Evolutionary conservation across 2,888 invertebrate genomes (phyloP).

Genomic region (Clepsis dumicolana): DNA sequence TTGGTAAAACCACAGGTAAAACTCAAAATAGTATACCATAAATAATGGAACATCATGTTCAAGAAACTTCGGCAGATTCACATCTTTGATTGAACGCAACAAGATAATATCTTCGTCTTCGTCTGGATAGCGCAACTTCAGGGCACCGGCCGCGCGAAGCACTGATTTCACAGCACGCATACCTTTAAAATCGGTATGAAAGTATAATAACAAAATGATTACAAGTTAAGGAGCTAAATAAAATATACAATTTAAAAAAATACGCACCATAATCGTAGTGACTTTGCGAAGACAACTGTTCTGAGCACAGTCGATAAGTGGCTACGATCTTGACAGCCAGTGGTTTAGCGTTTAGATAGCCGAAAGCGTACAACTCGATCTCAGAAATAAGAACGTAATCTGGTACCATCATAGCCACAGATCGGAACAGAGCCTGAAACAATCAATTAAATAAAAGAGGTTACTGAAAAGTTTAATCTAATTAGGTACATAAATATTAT

Average conservation of each 20-base stretch:
- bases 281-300: constrained; percentile 96
- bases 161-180: constrained; percentile 99
- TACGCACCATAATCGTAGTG: constrained; percentile 96
- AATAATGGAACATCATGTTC: constrained; percentile 95
- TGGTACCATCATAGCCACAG: constrained; percentile 99
- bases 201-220: neutral
- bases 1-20: too few species aligned
- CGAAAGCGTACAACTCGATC: constrained; percentile 96
- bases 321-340: constrained; percentile 97
- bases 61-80: constrained; percentile 97
- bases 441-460: neutral
- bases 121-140: constrained; percentile 95
- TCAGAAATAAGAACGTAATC: constrained; percentile 98
- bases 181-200: constrained; percentile 69
- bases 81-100: constrained; percentile 96
- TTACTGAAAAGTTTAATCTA: neutral
- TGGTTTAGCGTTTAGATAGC: constrained; percentile 95
- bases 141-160: constrained; percentile 94
- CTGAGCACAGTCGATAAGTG: constrained; percentile 96
- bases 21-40: constrained; percentile 79
- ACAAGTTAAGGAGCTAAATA: neutral
- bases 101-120: constrained; percentile 95
- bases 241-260: neutral
- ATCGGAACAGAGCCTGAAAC: constrained; percentile 93
- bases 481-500: neutral